Evolutionary conservation across 2,113 vertebrate species (phyloP).

Genomic region (Mobula birostris): DNA sequence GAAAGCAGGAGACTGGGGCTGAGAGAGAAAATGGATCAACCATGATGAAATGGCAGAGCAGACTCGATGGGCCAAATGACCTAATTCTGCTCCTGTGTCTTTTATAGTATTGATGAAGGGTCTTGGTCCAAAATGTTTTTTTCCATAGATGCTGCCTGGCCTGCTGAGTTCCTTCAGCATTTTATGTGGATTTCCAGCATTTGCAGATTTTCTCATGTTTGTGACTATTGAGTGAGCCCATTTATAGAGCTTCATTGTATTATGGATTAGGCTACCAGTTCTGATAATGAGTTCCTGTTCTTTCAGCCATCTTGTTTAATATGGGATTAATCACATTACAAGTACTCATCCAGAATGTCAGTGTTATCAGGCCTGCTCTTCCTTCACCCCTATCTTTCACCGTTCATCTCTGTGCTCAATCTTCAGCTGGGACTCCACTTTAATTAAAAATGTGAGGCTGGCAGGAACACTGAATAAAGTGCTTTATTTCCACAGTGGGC

Average conservation of each 20-base stretch:
- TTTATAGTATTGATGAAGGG: too few species aligned
- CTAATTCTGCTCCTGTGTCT: too few species aligned
- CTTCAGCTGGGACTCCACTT: background rate
- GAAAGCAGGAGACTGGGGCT: too few species aligned
- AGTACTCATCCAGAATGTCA: background rate
- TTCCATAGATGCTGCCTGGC: too few species aligned
- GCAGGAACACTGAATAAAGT: background rate
- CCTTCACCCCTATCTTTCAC: background rate
- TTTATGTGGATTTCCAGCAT: too few species aligned
- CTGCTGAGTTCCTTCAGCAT: too few species aligned
- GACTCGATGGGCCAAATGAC: too few species aligned
- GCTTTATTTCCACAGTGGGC: background rate
- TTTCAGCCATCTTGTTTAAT: background rate
- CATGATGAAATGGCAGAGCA: too few species aligned
- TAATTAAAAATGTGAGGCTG: constrained; percentile 14
- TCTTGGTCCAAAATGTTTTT: too few species aligned
- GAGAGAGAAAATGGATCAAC: too few species aligned
- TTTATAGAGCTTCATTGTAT: background rate
- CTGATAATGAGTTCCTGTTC: background rate
- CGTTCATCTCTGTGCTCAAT: background rate
- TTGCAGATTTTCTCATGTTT: too few species aligned
- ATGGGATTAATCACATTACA: background rate
- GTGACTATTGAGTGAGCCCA: background rate
- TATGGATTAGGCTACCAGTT: background rate
- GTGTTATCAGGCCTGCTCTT: background rate